These are phyloP conservation scores for Acrossocheilus wenchowensis DNA, from an alignment of 2,797 vertebrate species.

Conservation along the genomic window DNA sequence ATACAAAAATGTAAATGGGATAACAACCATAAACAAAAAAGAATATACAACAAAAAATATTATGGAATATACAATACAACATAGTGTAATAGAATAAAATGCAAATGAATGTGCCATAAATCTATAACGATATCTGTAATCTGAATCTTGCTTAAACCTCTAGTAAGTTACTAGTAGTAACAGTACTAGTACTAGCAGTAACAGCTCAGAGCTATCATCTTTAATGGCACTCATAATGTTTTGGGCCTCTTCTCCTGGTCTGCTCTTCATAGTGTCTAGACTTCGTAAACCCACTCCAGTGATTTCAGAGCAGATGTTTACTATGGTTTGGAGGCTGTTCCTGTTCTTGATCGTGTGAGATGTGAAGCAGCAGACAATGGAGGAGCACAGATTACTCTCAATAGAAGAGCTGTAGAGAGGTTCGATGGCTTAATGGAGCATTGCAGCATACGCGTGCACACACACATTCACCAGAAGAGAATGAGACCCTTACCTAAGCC, in stretches of 20 bases:
- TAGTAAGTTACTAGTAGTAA: too few relatives aligned
- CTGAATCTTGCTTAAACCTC: not conserved
- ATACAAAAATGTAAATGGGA: not conserved
- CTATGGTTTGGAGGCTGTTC: conserved; percentile 1
- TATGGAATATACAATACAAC: not conserved
- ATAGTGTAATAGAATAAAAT: not conserved
- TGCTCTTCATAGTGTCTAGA: conserved; percentile 24
- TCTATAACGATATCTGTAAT: not conserved
- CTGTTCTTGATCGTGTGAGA: conserved; percentile 6
- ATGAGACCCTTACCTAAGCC: not conserved
- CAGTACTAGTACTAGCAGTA: too few relatives aligned
- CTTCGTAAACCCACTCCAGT: conserved; percentile 4
- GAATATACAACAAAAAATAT: not conserved
- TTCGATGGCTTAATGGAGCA: conserved; percentile 27
- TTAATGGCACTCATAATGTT: conserved; percentile 16
- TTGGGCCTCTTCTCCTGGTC: not conserved
- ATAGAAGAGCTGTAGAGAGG: conserved; percentile 21
- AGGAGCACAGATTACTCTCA: conserved; percentile 19
- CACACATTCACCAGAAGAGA: not conserved
- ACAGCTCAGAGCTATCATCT: not conserved
- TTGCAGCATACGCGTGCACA: not conserved
- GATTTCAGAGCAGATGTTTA: conserved; percentile 22
- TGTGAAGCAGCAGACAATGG: conserved; percentile 26
- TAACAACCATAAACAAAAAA: not conserved
- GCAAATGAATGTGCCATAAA: not conserved